Base-by-base conservation (phyloP, 2,113 vertebrate genomes). In the Nestor notabilis region DNA sequence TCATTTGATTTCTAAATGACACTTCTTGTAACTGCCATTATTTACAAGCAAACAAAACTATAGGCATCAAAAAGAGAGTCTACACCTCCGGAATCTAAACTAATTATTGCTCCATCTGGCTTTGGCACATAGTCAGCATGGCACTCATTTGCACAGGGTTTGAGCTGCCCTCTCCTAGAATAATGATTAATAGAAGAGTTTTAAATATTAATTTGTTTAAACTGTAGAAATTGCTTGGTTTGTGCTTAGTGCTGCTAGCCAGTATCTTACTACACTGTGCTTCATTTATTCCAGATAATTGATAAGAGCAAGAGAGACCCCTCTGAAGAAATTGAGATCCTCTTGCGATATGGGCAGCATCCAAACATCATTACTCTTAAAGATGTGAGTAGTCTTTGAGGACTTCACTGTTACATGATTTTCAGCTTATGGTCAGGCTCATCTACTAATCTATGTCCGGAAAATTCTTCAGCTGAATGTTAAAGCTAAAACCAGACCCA, bases 271-370 rank as follows among this genome's bases (percentile, higher is more conserved):
- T 76, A 5, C 25, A 5, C 20, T 68, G 24, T 96, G 37, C 88
- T 83, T 87, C 60, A 13, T 90, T 95, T 79, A 17, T 93, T 97
- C 55, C 95, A 99, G 99, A 99, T 99, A 89, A 99, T 99, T 84
- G 99, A 99, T 55, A 99, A 98, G 96, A 98, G 98, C 39, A 99
- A 98, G 88, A 98, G 98, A 91, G 99, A 99, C 96, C 99, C 99
- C 13, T 99, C 99, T 33, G 99, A 99, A 91, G 99, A 99, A 98
- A 99, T 99, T 27, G 99, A 99, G 98, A 99, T 99, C 84, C 98
- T 99, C 24, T 96, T 99, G 93, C 91, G 99, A 96, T 99, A 99
- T 9, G 99, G 99, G 91, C 99, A 99, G 91, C 99, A 99, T 97
- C 98, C 99, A 28, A 99, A 99, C 97, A 99, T 99, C 95, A 99